phyloP scores from a whole-genome alignment of 1,140 invertebrate species.

The Leptoteleia sp. region DNA sequence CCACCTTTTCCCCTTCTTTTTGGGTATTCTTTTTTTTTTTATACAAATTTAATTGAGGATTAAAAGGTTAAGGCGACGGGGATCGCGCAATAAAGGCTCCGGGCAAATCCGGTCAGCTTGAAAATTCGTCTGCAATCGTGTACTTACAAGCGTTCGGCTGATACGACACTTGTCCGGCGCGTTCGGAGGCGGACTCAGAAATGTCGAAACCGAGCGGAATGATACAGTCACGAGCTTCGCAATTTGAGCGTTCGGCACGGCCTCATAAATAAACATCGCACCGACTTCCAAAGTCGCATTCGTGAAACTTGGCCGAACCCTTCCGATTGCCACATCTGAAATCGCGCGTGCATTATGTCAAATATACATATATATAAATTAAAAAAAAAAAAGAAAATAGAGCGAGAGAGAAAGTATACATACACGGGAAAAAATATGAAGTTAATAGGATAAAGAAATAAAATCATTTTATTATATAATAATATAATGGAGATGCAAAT shows the following conservation, averaged over 20 bases:
- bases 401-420: no score
- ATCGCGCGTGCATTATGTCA: constrained; percentile 21
- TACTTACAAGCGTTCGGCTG: no score
- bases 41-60: constrained; percentile 1
- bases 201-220: constrained; percentile 43
- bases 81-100: constrained; percentile 11
- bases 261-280: constrained; percentile 56
- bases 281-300: constrained; percentile 43
- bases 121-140: no score
- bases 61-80: neutral
- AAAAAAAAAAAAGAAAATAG: no score
- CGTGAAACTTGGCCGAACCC: constrained; percentile 40
- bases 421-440: no score
- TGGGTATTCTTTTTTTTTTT: no score
- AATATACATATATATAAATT: no score
- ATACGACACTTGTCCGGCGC: no score
- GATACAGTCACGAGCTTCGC: constrained; percentile 43
- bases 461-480: no score
- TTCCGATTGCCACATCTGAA: constrained; percentile 19
- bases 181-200: no score
- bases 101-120: constrained; percentile 18
- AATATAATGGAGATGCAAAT: no score
- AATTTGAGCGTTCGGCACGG: constrained; percentile 26
- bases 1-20: neutral
- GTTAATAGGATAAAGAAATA: no score